These are phyloP conservation scores for Oophaga sylvatica DNA, from an alignment of 2,797 vertebrate species.

Conservation along the genomic window DNA sequence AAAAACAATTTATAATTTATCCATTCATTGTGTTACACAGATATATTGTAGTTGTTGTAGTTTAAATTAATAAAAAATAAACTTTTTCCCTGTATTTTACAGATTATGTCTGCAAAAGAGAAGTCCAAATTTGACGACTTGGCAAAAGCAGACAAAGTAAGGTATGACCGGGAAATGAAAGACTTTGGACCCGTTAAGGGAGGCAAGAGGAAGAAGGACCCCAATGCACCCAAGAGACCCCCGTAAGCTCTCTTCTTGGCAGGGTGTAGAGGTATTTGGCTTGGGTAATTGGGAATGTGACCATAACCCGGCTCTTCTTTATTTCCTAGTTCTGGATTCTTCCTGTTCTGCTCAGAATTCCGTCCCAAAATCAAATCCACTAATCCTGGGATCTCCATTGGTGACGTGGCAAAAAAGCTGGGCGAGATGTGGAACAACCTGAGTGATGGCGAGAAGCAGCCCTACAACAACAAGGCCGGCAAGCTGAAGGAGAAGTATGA, in stretches of 20 bases:
- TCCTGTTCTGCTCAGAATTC: conserved; percentile 87
- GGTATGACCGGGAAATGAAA: conserved; percentile 87
- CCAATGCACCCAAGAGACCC: conserved; percentile 85
- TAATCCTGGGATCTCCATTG: conserved; percentile 83
- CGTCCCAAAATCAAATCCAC: conserved; percentile 87
- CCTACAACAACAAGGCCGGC: conserved; percentile 82
- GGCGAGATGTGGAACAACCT: conserved; percentile 87
- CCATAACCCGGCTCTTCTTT: neutral
- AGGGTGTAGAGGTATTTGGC: fast-evolving
- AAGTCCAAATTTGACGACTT: conserved; percentile 86
- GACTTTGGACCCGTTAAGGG: conserved; percentile 83
- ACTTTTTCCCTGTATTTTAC: too few relatives aligned
- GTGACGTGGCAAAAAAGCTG: conserved; percentile 85
- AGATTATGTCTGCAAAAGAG: conserved; percentile 86
- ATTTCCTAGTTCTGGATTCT: conserved; percentile 82
- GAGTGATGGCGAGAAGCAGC: conserved; percentile 82
- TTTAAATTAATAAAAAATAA: too few relatives aligned
- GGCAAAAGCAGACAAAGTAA: conserved; percentile 84
- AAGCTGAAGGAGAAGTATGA: conserved; percentile 90
- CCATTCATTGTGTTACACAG: too few relatives aligned
- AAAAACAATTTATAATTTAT: too few relatives aligned
- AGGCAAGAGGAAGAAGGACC: conserved; percentile 86
- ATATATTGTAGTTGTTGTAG: too few relatives aligned
- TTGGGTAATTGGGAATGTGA: neutral
- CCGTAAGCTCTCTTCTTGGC: conserved; percentile 74